These are phyloP conservation scores for Sylvilagus bachmani DNA, from an alignment of 2,113 vertebrate genomes.

Conservation along the genomic window DNA sequence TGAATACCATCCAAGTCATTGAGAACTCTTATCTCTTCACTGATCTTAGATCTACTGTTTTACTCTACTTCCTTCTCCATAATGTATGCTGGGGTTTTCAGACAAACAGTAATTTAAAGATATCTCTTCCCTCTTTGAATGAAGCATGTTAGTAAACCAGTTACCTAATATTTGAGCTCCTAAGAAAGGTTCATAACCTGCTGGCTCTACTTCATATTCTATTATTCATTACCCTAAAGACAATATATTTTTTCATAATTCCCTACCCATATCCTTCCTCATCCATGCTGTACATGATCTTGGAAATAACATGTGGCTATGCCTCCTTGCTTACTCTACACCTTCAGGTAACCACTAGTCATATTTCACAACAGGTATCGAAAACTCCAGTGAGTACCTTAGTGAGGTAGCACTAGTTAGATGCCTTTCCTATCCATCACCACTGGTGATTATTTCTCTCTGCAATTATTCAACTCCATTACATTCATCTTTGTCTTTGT, in stretches of 20 bases:
- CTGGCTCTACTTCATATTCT: not conserved
- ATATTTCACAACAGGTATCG: not conserved
- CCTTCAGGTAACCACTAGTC: not conserved
- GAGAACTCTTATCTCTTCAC: not conserved
- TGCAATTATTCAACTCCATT: not conserved
- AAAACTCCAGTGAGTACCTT: not conserved
- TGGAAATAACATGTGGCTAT: not conserved
- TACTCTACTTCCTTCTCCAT: not conserved
- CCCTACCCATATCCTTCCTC: not conserved
- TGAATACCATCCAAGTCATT: not conserved
- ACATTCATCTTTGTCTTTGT: not conserved
- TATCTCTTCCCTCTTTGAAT: not conserved
- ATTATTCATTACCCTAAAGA: not conserved
- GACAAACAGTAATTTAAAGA: not conserved
- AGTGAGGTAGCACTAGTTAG: not conserved
- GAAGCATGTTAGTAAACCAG: not conserved
- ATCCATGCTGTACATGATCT: not conserved
- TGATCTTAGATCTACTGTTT: not conserved
- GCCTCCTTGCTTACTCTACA: not conserved
- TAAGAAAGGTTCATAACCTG: not conserved
- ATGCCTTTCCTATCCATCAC: not conserved
- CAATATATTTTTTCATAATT: not conserved
- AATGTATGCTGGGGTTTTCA: not conserved
- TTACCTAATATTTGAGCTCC: not conserved
- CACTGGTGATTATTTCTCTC: not conserved